Base-by-base conservation (phyloP, 2,797 vertebrate genomes). In the Sebastes paucispinis region DNA sequence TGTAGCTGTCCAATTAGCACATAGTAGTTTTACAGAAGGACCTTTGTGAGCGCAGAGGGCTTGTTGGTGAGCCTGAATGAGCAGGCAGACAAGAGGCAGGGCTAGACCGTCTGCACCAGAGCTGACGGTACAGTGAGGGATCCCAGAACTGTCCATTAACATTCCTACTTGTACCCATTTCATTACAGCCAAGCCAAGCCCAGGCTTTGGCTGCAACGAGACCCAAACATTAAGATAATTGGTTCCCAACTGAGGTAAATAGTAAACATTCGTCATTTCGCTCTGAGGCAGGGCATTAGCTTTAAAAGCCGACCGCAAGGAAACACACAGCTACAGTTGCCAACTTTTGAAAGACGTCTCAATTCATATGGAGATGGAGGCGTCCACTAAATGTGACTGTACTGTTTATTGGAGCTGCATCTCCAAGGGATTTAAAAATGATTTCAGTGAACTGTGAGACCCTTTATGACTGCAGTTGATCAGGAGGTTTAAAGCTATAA, bases 211-310 rank as follows among this genome's bases (percentile, higher is more conserved):
- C 77, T 64, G 66, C 77, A 82, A 77, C 4, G 0, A 73, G 66
- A 83, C 77, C 79, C 83, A 55, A 77, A 84, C 83, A 88, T 93
- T 90, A 93, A 86, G 73, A 69, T 91, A 90, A 94, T 85, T 90
- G 91, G 78, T 88, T 91, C 86, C 82, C 80, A 80, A 75, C 78
- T 82, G 85, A 89, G 83, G 85, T 86, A 75, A 80, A 87, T 50
- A 82, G 70, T 79, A 85, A 82, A 75, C 80, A 80, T 79, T 90
- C 88, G 77, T 83, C 79, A 84, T 79, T 80, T 89, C 57, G 80
- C 77, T 89, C 64, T 27, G 69, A 84, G 55, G 71, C 73, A 65
- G 64, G 36, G 78, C 79, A 80, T 83, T 73, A 83, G 74, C 80
- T 86, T 77, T 74, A 77, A 86, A 84, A 77, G 71, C 57, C 24